Evolutionary conservation across 2,888 invertebrate species (phyloP).

Genomic region (Cephalotes varians): DNA sequence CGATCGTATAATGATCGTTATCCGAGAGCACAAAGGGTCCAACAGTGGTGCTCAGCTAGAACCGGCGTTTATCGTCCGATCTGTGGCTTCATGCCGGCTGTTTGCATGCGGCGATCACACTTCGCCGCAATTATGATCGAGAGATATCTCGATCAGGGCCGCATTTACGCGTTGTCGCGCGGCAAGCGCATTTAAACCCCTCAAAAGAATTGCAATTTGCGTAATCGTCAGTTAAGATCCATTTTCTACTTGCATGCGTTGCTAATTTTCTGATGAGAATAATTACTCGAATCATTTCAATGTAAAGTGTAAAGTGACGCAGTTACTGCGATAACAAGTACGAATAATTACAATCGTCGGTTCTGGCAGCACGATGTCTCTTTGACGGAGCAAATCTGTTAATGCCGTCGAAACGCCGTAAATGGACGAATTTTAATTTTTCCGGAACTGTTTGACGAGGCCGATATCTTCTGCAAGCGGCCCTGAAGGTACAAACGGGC

Average conservation of each 20-base stretch:
- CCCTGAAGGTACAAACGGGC: conserved; percentile 42
- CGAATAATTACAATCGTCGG: neutral
- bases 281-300: neutral
- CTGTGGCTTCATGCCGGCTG: conserved; percentile 50
- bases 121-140: conserved; percentile 71
- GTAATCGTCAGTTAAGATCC: conserved; percentile 20
- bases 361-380: neutral
- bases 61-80: conserved; percentile 53
- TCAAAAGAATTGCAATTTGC: conserved; percentile 33
- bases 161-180: conserved; percentile 39
- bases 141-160: conserved; percentile 54
- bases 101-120: conserved; percentile 66
- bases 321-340: neutral
- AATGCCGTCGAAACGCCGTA: too few relatives aligned
- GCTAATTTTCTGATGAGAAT: conserved; percentile 3
- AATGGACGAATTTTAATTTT: neutral
- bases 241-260: conserved; percentile 29
- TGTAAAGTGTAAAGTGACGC: neutral
- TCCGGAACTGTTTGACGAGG: neutral
- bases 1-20: conserved; percentile 82
- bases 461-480: conserved; percentile 10
- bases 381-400: neutral
- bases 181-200: neutral
- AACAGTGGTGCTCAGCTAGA: conserved; percentile 76
- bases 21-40: conserved; percentile 78